Conservation (phyloP, 2,113 vertebrate genomes). For the Tetrao urogallus region DNA sequence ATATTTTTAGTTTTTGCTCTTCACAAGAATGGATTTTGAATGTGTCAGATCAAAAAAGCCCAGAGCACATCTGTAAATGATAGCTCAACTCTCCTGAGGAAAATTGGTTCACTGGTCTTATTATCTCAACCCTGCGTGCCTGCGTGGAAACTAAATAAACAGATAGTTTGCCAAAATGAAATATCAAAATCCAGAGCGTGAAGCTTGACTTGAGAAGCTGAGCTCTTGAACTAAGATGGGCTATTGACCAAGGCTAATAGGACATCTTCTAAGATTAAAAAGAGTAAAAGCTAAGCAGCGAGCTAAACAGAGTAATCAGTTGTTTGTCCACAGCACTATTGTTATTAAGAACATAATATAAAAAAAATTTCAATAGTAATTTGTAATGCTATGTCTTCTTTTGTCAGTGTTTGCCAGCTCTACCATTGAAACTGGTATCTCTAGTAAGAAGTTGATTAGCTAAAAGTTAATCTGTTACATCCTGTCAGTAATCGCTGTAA, state of each 20-base stretch:
- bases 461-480: not conserved
- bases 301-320: not conserved
- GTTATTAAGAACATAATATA: not conserved
- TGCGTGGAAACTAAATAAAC: conserved; percentile 20
- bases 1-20: not conserved
- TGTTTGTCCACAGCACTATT: not conserved
- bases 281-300: not conserved
- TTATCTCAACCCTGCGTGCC: conserved; percentile 1
- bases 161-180: not conserved
- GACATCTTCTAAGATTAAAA: not conserved
- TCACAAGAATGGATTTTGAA: not conserved
- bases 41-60: not conserved
- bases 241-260: not conserved
- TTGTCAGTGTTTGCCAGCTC: not conserved
- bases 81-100: conserved; percentile 10
- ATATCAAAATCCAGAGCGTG: not conserved
- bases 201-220: not conserved
- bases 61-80: conserved; percentile 15
- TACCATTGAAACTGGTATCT: not conserved
- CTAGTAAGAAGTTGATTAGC: not conserved
- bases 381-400: not conserved
- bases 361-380: accelerated
- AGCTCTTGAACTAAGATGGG: not conserved
- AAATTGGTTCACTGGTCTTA: conserved; percentile 6
- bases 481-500: not conserved